These are phyloP conservation scores for Acrocephalus kingi DNA, from an alignment of 2,113 vertebrate genomes.

Conservation along the genomic window DNA sequence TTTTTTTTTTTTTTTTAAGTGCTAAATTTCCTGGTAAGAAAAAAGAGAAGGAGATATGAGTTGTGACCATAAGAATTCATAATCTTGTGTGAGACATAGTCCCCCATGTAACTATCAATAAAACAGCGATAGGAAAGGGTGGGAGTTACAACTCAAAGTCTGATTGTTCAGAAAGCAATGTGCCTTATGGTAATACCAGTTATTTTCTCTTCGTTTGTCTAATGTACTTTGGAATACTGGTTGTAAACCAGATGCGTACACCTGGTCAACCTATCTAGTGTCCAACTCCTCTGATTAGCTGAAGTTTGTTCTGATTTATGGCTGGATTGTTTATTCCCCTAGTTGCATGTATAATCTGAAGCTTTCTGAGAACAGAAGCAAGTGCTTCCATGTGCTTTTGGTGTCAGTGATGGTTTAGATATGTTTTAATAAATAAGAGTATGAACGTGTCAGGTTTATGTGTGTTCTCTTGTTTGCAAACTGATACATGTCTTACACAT, in stretches of 20 bases:
- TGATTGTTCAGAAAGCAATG: not conserved
- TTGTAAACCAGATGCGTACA: not conserved
- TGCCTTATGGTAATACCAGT: not conserved
- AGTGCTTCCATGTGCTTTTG: not conserved
- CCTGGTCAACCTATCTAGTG: not conserved
- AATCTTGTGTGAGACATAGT: not conserved
- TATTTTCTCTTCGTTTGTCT: not conserved
- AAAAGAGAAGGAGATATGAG: not conserved
- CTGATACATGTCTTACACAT: not conserved
- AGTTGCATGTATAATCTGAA: not conserved
- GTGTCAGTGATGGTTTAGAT: not conserved
- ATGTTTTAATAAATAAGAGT: not conserved
- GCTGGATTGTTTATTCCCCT: not conserved
- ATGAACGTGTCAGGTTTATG: not conserved
- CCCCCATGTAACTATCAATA: not conserved
- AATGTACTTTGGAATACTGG: constrained; percentile 33
- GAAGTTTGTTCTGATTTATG: constrained; percentile 8
- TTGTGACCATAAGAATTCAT: not conserved
- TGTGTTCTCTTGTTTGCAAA: not conserved
- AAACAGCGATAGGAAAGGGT: not conserved
- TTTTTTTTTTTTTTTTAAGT: not conserved
- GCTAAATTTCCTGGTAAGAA: not conserved
- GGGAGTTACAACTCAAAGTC: not conserved
- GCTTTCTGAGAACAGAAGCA: not conserved
- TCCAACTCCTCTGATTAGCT: not conserved